Evolutionary conservation across 1,140 invertebrate genomes (phyloP).

Genomic region (Paraescarpia echinospica): DNA sequence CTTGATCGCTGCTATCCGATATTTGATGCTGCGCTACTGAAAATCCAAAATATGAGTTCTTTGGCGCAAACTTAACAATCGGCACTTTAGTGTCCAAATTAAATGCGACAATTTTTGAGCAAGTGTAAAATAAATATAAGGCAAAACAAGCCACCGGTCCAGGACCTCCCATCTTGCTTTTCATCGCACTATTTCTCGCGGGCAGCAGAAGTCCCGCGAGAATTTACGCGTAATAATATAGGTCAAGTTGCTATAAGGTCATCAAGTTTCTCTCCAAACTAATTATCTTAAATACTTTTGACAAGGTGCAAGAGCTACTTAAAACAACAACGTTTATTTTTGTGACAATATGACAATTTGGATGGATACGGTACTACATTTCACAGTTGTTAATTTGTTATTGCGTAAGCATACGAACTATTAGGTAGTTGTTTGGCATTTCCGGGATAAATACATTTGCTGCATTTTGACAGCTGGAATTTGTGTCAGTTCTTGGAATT

Average conservation of each 20-base stretch:
- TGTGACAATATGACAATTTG: background rate
- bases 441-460: background rate
- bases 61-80: slow-evolving; percentile 73
- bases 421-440: slow-evolving; percentile 19
- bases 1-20: slow-evolving; percentile 30
- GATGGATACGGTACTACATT: background rate
- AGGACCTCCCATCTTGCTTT: background rate
- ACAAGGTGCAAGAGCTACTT: background rate
- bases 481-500: background rate
- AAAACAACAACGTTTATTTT: background rate
- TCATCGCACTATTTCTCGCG: background rate
- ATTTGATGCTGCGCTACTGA: slow-evolving; percentile 78
- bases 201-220: background rate
- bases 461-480: background rate
- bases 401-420: background rate
- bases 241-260: slow-evolving; percentile 6
- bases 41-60: slow-evolving; percentile 83
- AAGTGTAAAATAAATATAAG: background rate
- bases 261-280: background rate
- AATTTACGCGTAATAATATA: slow-evolving; percentile 1
- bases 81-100: slow-evolving; percentile 84
- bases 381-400: background rate
- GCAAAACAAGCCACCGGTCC: background rate
- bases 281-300: background rate
- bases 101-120: slow-evolving; percentile 58